phyloP scores from a whole-genome alignment of 2,888 invertebrate species.

The Eumerus sabulonum region DNA sequence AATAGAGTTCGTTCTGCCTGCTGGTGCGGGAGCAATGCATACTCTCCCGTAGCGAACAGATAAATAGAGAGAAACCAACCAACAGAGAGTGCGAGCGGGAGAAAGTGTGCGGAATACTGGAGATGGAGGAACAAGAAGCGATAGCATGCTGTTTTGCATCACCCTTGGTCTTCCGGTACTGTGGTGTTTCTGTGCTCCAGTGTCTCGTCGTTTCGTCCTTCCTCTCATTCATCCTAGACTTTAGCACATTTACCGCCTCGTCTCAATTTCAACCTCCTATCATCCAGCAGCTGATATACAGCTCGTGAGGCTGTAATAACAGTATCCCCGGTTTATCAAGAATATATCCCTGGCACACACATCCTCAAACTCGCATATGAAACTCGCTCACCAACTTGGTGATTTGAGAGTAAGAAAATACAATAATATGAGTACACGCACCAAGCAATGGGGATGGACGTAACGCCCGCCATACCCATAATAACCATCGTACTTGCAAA shows the following conservation, averaged over 20 bases:
- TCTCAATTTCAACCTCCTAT: neutral
- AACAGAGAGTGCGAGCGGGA: constrained; percentile 40
- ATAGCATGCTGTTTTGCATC: constrained; percentile 61
- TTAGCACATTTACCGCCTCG: constrained; percentile 20
- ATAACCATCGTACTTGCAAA: no score
- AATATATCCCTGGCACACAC: constrained; percentile 32
- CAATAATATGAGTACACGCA: constrained; percentile 42
- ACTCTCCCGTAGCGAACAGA: constrained; percentile 40
- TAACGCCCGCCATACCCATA: no score
- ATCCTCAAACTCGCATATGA: constrained; percentile 25
- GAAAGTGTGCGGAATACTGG: neutral
- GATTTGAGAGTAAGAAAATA: constrained; percentile 40
- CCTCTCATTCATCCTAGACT: constrained; percentile 36
- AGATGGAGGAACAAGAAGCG: constrained; percentile 24
- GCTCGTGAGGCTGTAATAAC: constrained; percentile 63
- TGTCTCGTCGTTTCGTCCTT: constrained; percentile 23
- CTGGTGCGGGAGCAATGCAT: constrained; percentile 63
- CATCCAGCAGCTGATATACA: constrained; percentile 16
- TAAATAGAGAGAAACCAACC: constrained; percentile 28
- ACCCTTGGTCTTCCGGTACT: constrained; percentile 61
- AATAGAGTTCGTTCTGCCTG: constrained; percentile 61
- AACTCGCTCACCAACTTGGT: constrained; percentile 4
- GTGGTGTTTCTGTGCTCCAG: neutral
- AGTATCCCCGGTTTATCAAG: constrained; percentile 38
- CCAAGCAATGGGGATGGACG: constrained; percentile 34